Evolutionary conservation across 2,888 invertebrate genomes (phyloP), one percentile per base, ranked within the genome.

Genomic region (Rhingia rostrata): DNA sequence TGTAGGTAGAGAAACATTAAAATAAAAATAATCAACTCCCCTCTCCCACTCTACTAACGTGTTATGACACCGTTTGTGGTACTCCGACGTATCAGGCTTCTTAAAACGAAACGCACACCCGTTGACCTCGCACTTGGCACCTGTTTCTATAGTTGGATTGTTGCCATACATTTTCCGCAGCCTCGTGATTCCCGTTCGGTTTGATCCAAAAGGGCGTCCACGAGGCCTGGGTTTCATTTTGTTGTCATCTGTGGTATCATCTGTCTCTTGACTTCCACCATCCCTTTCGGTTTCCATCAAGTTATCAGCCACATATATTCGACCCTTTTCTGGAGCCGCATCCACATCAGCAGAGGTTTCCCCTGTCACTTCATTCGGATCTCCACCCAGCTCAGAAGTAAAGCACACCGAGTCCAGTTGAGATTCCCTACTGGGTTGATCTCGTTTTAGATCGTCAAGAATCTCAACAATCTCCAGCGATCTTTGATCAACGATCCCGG

Each of bases 301-400:
- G 86, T 91, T 91, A 74, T 90, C 90, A n/a, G 91, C 89, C 35
- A 91, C 91, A 86, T 91, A 91, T 51, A 91, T 91, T 39, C 90
- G 88, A 0, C 88, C 91, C n/a, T 89, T 88, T 83, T 90, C 90
- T 0, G 88, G 88, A 5, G 72, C 63, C 1, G 53, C 14, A n/a
- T 37, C 53, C 37, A 60, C 22, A 9, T 73, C 43, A 1, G 37
- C 4, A 4, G 33, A 30, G 0, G 30, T 10, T 39, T 61, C 69
- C 2, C 4, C 35, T n/a, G 22, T 53, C 4, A 70, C 12, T 1
- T 84, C 84, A 54, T 49, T 69, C 10, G n/a, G 2, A 12, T 4
- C 54, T 12, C 9, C 54, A 10, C 14, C 41, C 6, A 74, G 64
- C 5, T 54, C 45, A 9, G 54, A 6, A 43, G 49, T 69, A 3